These are phyloP conservation scores for Picus viridis DNA, from an alignment of 2,797 vertebrate species.

Conservation along the genomic window DNA sequence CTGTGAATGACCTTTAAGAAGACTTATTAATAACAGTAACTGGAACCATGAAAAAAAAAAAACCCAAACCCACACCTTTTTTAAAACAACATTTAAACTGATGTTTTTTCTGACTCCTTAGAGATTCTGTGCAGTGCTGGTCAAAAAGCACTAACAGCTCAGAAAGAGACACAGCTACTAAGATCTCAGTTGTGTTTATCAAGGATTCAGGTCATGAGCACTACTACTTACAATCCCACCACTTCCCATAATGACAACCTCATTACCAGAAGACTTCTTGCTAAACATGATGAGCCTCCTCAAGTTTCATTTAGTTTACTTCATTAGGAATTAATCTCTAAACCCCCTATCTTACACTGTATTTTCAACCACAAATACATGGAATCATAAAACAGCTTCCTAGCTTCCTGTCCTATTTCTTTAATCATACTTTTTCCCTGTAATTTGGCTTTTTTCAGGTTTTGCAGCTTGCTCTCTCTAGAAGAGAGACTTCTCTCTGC, in stretches of 20 bases:
- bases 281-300: fast-evolving
- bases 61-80: not conserved
- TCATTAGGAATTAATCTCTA: not conserved
- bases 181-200: not conserved
- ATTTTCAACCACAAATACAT: not conserved
- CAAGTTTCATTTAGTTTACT: not conserved
- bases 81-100: not conserved
- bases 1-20: not conserved
- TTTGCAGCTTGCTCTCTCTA: not conserved
- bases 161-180: not conserved
- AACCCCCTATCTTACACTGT: not conserved
- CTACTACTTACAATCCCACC: not conserved
- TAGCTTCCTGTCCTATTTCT: not conserved
- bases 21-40: not conserved
- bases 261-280: not conserved
- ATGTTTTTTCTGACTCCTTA: not conserved
- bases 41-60: not conserved
- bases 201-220: not conserved
- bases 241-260: not conserved
- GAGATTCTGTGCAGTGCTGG: not conserved
- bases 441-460: not conserved
- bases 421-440: not conserved
- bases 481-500: no score
- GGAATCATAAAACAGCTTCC: not conserved
- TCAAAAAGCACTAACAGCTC: not conserved